Percentiles rank a stretch among this genome's conserved stretches.
These are phyloP conservation scores for Pogonophryne albipinna DNA, from an alignment of 2,797 vertebrate genomes.

Conservation along the genomic window DNA sequence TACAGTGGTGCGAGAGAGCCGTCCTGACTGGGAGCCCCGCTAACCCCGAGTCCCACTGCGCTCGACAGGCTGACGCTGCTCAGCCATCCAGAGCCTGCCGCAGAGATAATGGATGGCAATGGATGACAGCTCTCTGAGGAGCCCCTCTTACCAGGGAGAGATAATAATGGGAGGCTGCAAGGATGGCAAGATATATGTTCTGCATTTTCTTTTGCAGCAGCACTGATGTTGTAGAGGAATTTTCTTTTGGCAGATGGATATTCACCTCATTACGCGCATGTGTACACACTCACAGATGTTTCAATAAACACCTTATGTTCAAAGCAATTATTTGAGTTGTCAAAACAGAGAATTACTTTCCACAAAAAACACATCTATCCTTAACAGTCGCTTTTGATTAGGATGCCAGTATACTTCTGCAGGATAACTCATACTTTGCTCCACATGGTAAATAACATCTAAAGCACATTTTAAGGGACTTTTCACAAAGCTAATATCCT, in stretches of 20 bases:
- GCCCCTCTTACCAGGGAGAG: conserved; percentile 20
- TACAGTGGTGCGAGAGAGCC: conserved; percentile 31
- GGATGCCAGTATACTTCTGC: conserved; percentile 10
- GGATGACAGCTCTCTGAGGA: conserved; percentile 69
- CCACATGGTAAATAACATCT: conserved; percentile 38
- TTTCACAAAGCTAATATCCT: conserved; percentile 42
- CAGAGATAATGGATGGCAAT: conserved; percentile 74
- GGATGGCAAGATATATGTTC: conserved; percentile 38
- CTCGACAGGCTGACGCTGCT: conserved; percentile 60
- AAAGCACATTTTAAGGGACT: conserved; percentile 32
- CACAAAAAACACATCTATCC: background rate
- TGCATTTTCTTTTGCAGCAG: conserved; percentile 42
- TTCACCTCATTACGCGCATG: conserved; percentile 14
- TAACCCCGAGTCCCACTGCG: conserved; percentile 58
- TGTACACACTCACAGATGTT: conserved; percentile 17
- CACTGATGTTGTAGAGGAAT: conserved; percentile 23
- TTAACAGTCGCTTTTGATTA: conserved; percentile 24
- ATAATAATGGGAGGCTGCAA: conserved; percentile 31
- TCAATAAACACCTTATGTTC: conserved; percentile 17
- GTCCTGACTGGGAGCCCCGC: conserved; percentile 48
- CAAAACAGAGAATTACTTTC: conserved; percentile 16
- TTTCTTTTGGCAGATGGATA: conserved; percentile 19
- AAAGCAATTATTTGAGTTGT: conserved; percentile 17
- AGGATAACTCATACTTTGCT: conserved; percentile 22
- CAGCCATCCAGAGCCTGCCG: conserved; percentile 65